Percentiles rank a stretch among this genome's conserved stretches.
Evolutionary conservation across 92 coral and sea anemone species (phyloP).

Genomic region (Parazoanthus darwini): DNA sequence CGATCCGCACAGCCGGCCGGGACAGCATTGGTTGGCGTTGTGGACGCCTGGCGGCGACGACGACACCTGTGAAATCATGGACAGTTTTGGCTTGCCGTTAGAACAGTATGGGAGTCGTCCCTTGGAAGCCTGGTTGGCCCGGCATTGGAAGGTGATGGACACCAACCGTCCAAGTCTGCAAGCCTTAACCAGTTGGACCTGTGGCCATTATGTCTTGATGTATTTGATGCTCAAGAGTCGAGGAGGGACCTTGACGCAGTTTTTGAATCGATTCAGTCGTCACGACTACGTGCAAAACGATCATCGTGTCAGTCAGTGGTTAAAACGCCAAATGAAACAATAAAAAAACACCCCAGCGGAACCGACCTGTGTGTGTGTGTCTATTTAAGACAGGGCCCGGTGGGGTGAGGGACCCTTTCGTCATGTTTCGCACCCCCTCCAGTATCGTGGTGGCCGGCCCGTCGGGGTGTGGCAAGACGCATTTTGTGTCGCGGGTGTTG

Average conservation of each 20-base stretch:
- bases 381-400: not conserved
- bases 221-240: conserved; percentile 42
- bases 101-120: conserved; percentile 29
- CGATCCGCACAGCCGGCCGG: conserved; percentile 37
- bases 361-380: conserved; percentile 5
- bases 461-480: conserved; percentile 40
- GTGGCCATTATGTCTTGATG: not conserved
- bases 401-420: not conserved
- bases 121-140: conserved; percentile 37
- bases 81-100: conserved; percentile 54
- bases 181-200: too few relatives aligned
- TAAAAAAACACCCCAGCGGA: not conserved
- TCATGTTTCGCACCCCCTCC: conserved; percentile 28
- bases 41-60: conserved; percentile 25
- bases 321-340: not conserved
- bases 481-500: conserved; percentile 13
- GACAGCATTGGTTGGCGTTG: conserved; percentile 54
- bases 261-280: conserved; percentile 24
- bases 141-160: conserved; percentile 29
- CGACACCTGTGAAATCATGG: conserved; percentile 52
- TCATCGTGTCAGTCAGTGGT: conserved; percentile 8
- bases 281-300: conserved; percentile 47
- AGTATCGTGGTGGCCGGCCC: conserved; percentile 40
- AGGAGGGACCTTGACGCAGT: conserved; percentile 41
- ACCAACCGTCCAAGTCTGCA: conserved; percentile 34